These are phyloP conservation scores for Bufotes viridis DNA, from an alignment of 2,797 vertebrate genomes.

Conservation along the genomic window DNA sequence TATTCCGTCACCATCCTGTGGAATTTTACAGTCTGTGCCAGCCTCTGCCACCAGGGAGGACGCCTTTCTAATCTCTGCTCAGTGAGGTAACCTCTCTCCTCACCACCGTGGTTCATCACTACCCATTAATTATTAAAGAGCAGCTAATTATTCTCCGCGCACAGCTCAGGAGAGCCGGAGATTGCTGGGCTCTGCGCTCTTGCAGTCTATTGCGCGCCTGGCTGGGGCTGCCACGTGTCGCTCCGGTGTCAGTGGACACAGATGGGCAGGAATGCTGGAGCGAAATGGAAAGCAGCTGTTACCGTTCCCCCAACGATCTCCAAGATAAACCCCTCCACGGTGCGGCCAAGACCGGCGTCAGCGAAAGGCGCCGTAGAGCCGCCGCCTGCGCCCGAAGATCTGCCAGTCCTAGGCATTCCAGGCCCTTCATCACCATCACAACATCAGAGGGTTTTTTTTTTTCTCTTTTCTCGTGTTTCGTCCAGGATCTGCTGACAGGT, in stretches of 20 bases:
- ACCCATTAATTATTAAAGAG: background rate
- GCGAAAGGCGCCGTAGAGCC: background rate
- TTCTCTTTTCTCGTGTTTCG: background rate
- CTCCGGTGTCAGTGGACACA: constrained; percentile 37
- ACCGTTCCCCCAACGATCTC: background rate
- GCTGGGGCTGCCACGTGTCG: background rate
- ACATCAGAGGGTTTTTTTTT: background rate
- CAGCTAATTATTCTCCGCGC: background rate
- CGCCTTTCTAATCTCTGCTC: constrained; percentile 36
- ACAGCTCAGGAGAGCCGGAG: background rate
- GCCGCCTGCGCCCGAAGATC: no score
- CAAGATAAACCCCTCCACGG: background rate
- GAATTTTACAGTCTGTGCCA: constrained; percentile 41
- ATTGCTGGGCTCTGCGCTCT: background rate
- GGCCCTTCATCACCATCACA: background rate
- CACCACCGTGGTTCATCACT: background rate
- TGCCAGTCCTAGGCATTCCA: background rate
- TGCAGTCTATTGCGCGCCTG: constrained; percentile 2
- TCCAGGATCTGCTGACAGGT: constrained; percentile 10
- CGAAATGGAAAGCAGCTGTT: constrained; percentile 27
- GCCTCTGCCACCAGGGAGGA: constrained; percentile 26
- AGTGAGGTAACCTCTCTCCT: background rate
- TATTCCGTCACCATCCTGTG: constrained; percentile 35
- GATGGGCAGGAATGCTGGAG: constrained; percentile 14
- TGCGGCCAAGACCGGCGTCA: background rate